Evolutionary conservation across 2,888 invertebrate species (phyloP), one percentile per base, ranked within the genome.

Genomic region (Malacosoma neustria): DNA sequence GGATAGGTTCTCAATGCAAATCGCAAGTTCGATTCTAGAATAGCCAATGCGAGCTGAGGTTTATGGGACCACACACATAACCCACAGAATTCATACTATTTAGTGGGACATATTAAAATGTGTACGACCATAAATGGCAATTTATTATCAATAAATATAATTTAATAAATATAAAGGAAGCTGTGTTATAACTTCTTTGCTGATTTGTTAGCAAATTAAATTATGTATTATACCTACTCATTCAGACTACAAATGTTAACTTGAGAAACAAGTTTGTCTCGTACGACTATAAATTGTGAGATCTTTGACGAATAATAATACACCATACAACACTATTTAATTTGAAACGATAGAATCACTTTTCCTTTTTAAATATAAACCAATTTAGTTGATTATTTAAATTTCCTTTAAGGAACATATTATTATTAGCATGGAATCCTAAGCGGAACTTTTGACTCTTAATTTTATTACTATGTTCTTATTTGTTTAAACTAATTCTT

Each of bases 11-110:
- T 72, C 71, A 72, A 84, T 82, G 85, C 77, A 84, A 85, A 85
- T 84, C 70, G 73, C 74, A 72, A 79, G 80, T 81, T 81, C 82
- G 81, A 79, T 81, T 66, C 75, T 70, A 72, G 82, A 84, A 85
- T 85, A 82, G 77, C 76, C 80, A 84, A 82, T 84, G 80, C 60
- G 77, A 72, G 47, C 56, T 57, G 58, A 67, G 70, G 65, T 80
- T 80, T 80, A 81, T 77, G 64, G 68, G 85, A 81, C 82, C 84
- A 84, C 72, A 73, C 63, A 66, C 67, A 59, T 59, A 49, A 57
- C 60, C 48, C 56, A 47, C 51, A 56, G 58, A 57, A 55, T 45
- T 61, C 60, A 38, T 43, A 43, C 22, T 22, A 22, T 22, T 2
- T 22, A 6, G 6, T 22, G 22, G 9, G 22, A 22, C 22, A 6